Base-by-base conservation (phyloP, 2,888 invertebrate genomes). In the Andrena trimmerana region DNA sequence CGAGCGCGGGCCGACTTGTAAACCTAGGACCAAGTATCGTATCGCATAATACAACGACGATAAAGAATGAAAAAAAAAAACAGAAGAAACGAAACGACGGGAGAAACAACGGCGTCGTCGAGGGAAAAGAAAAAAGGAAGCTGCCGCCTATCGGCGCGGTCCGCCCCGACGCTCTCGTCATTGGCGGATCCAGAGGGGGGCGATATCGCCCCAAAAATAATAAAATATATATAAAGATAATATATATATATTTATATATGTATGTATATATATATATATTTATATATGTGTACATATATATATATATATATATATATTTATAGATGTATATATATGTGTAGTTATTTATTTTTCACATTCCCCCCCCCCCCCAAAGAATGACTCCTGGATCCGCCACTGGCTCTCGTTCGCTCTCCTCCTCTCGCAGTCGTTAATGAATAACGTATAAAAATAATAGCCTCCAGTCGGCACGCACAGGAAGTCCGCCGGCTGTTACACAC, bases 371-470 rank as follows among this genome's bases (percentile, higher is more conserved):
- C 20, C 20, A 20, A 20, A 20, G 20, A 20, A 20, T 0, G 20
- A 20, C 20, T 20, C 20, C 20, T 20, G 20, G 20, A 20, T 20
- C 20, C 20, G 20, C 20, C 20, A 20, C 20, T 20, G 20, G 71
- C 59, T 68, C 70, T 77, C 65, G n/a, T 27, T 72, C 72, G 60
- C 52, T 67, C 50, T 80, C 79, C 68, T 75, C 42, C 42, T 79
- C 78, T 76, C 80, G 80, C 82, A 70, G 63, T 87, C 77, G 75
- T 33, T 78, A 88, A 82, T 88, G 86, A 85, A 27, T 24, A 57
- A 84, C 79, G 85, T 93, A 93, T 92, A 93, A 93, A 93, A 93
- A 93, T 93, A 93, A 93, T 92, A 93, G 92, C 92, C 92, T 92
- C 90, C 91, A 86, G 90, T 87, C 87, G 84, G 86, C 83, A 72